phyloP scores from a whole-genome alignment of 2,888 invertebrate genomes.

The Emmelina monodactyla region DNA sequence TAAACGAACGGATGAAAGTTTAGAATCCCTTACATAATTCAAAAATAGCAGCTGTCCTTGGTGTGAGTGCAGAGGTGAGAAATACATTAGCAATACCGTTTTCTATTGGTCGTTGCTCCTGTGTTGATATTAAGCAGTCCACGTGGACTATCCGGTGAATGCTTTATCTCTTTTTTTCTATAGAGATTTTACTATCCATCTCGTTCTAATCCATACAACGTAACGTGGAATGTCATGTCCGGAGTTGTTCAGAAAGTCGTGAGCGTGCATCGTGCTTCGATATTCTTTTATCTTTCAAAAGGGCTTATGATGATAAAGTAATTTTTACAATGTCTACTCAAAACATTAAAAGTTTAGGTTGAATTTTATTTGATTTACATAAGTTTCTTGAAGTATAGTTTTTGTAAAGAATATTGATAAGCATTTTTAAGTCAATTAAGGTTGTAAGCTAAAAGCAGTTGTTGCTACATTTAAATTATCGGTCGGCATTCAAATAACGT shows the following conservation, averaged over 20 bases:
- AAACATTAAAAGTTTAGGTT: no score
- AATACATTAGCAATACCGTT: conserved; percentile 68
- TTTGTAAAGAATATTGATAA: conserved; percentile 48
- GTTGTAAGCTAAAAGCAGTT: conserved; percentile 67
- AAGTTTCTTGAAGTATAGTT: conserved; percentile 23
- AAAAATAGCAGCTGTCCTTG: conserved; percentile 47
- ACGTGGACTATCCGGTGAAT: conserved; percentile 60
- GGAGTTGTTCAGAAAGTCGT: conserved; percentile 67
- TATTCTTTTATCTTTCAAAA: conserved; percentile 33
- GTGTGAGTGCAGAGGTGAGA: conserved; percentile 68
- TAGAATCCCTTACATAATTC: conserved; percentile 40
- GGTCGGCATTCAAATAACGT: conserved; percentile 65
- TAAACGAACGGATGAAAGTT: conserved; percentile 32
- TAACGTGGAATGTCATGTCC: conserved; percentile 67
- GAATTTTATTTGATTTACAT: no score
- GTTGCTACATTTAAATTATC: conserved; percentile 68
- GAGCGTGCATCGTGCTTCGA: conserved; percentile 66
- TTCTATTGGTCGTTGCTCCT: conserved; percentile 65
- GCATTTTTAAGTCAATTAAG: conserved; percentile 68
- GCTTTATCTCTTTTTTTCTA: conserved; percentile 61
- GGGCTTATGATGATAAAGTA: conserved; percentile 32
- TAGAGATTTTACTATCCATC: conserved; percentile 53
- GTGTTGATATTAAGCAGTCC: conserved; percentile 66
- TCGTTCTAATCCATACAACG: conserved; percentile 65
- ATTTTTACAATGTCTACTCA: no score